Percentiles rank a stretch among this genome's conserved stretches.
phyloP scores from a whole-genome alignment of 2,113 vertebrate species.

The Pogona vitticeps region DNA sequence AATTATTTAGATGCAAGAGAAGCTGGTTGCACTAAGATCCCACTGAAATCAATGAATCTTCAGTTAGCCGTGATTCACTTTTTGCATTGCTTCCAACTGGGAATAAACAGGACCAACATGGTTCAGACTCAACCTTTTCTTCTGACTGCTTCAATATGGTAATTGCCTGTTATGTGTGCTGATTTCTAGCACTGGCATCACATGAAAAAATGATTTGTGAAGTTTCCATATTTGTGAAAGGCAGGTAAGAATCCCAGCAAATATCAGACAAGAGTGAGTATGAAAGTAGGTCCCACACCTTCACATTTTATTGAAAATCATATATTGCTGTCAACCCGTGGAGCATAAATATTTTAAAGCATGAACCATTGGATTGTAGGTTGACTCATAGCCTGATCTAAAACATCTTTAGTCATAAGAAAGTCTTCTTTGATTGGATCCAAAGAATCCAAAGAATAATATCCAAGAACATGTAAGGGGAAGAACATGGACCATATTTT shows the following conservation, averaged over 20 bases:
- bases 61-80: not conserved
- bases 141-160: not conserved
- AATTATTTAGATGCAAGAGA: not conserved
- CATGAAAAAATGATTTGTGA: not conserved
- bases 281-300: not conserved
- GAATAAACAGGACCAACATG: not conserved
- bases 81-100: not conserved
- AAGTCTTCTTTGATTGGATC: not conserved
- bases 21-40: not conserved
- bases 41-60: not conserved
- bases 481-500: not conserved
- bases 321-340: not conserved
- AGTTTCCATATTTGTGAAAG: not conserved
- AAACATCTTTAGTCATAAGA: not conserved
- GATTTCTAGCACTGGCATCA: no score
- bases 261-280: no score
- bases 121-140: not conserved
- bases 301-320: not conserved
- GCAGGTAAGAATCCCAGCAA: not conserved
- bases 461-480: not conserved
- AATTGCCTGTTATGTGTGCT: no score
- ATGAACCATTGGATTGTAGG: not conserved
- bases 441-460: not conserved
- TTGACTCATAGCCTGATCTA: not conserved
- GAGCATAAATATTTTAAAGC: not conserved